These are phyloP conservation scores for Petrolisthes cinctipes DNA, from an alignment of 2,888 invertebrate species.

Conservation along the genomic window DNA sequence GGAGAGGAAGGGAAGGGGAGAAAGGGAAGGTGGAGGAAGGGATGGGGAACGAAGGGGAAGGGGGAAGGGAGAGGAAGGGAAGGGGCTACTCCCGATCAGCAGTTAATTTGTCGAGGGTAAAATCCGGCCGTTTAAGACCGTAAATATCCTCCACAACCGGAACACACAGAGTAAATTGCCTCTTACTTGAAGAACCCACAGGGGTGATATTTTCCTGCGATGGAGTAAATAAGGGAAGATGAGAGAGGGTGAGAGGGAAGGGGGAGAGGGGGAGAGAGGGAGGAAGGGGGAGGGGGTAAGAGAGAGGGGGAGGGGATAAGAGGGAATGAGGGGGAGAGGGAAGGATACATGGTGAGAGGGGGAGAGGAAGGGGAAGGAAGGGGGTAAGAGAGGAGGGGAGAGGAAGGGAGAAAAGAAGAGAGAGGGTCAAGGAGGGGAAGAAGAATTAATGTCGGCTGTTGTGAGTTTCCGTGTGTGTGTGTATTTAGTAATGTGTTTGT, in stretches of 20 bases:
- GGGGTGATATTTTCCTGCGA: no score
- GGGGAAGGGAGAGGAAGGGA: no score
- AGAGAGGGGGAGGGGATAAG: neutral
- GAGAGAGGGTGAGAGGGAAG: no score
- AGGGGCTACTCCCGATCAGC: no score
- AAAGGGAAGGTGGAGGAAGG: conserved; percentile 6
- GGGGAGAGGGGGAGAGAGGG: neutral
- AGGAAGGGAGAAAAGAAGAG: no score
- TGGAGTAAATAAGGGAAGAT: no score
- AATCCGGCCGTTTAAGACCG: no score
- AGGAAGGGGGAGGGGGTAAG: neutral
- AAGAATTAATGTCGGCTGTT: neutral
- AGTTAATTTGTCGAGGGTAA: no score
- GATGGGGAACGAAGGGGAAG: neutral
- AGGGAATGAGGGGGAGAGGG: neutral
- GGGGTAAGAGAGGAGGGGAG: neutral
- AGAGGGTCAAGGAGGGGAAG: neutral
- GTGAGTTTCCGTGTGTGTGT: neutral
- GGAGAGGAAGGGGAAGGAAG: neutral
- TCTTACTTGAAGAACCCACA: no score
- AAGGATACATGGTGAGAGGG: neutral
- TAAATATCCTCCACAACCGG: no score
- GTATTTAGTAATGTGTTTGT: neutral
- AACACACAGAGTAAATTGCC: no score
- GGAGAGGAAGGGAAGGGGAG: conserved; percentile 22